Conservation (phyloP, 2,113 vertebrate genomes). For the Chinchilla lanigera region DNA sequence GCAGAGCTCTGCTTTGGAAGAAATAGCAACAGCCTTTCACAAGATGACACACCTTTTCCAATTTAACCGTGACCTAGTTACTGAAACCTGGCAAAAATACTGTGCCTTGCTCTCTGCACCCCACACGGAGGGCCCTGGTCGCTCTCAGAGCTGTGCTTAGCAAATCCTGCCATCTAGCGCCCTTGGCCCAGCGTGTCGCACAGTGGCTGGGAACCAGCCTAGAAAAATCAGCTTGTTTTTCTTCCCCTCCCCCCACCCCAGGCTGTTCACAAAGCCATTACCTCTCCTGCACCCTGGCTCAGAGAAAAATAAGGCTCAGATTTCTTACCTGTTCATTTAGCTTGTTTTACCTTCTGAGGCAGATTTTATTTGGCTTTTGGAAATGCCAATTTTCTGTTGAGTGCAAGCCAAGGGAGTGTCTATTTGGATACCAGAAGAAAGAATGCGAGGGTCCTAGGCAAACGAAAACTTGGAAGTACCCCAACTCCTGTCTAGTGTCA, state of each 20-base stretch:
- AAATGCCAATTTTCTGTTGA: conserved; percentile 63
- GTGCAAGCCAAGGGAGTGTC: conserved; percentile 42
- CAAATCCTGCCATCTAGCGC: background rate
- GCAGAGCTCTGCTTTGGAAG: background rate
- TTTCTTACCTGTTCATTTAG: background rate
- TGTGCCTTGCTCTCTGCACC: background rate
- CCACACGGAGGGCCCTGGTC: accelerated
- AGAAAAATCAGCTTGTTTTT: background rate
- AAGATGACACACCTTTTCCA: background rate
- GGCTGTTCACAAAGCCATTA: background rate
- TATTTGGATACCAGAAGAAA: conserved; percentile 24
- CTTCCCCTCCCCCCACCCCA: background rate
- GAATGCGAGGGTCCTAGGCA: background rate
- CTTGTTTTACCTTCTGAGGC: background rate
- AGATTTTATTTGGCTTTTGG: conserved; percentile 12
- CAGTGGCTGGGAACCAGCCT: too few relatives aligned
- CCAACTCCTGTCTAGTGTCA: background rate
- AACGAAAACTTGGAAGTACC: background rate
- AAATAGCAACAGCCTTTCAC: background rate
- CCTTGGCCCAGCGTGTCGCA: accelerated
- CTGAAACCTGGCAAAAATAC: background rate
- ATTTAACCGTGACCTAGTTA: background rate
- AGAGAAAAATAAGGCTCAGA: conserved; percentile 23
- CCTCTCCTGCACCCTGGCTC: background rate
- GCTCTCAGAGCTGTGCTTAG: background rate